A percentile compares a stretch with the other conserved stretches of the same genome.
phyloP scores from a whole-genome alignment of 2,113 vertebrate genomes.

The Phaetusa simplex region DNA sequence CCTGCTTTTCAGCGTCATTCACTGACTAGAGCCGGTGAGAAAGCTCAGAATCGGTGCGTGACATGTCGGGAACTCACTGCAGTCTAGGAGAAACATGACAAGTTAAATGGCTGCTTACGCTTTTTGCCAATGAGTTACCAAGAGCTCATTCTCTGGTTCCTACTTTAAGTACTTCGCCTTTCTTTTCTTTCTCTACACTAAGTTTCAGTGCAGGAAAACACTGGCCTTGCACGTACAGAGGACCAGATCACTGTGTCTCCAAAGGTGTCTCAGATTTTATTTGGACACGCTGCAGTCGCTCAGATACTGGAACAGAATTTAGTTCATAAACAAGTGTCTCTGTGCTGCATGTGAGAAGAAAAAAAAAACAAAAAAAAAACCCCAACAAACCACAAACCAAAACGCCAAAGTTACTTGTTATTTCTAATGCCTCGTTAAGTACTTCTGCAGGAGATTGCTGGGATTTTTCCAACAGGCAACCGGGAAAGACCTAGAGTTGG shows the following conservation, averaged over 20 bases:
- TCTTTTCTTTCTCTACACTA: background rate
- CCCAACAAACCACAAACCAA: background rate
- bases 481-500: background rate
- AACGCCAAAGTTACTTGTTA: background rate
- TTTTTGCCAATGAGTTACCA: background rate
- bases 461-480: background rate
- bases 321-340: background rate
- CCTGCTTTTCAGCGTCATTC: background rate
- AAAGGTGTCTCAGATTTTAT: background rate
- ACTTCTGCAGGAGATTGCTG: background rate
- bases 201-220: background rate
- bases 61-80: accelerated
- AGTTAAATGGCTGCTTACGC: background rate
- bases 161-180: background rate
- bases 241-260: background rate
- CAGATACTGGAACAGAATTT: background rate
- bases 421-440: background rate
- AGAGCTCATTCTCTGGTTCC: background rate
- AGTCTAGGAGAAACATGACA: background rate
- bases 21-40: background rate
- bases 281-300: background rate
- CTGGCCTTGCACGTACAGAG: background rate
- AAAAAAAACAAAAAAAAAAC: too few relatives aligned
- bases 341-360: background rate
- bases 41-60: background rate